Conservation (phyloP, 2,888 invertebrate genomes). For the Rhaphigaster nebulosa region DNA sequence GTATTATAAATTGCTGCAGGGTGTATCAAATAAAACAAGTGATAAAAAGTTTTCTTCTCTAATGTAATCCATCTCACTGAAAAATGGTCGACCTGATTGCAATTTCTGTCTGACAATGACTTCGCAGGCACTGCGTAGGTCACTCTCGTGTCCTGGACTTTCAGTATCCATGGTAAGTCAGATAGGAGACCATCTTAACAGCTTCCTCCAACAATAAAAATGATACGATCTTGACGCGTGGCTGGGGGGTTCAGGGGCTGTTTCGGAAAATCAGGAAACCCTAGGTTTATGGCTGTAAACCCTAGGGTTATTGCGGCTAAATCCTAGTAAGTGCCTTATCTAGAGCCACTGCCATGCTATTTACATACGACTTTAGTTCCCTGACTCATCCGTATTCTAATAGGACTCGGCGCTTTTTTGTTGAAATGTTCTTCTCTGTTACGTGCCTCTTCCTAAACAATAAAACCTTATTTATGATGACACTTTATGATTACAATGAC, state of each 20-base stretch:
- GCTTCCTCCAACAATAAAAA: background rate
- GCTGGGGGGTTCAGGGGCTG: background rate
- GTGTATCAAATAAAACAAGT: too few relatives aligned
- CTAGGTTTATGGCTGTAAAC: conserved; percentile 28
- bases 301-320: conserved; percentile 29
- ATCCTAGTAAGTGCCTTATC: conserved; percentile 39
- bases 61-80: too few relatives aligned
- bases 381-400: background rate
- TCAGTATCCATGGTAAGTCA: background rate
- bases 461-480: background rate
- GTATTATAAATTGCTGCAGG: too few relatives aligned
- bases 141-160: background rate
- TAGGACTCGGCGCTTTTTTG: background rate
- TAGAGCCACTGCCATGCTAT: conserved; percentile 19
- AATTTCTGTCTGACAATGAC: background rate
- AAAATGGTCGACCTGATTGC: background rate
- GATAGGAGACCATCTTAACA: background rate
- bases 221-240: conserved; percentile 19
- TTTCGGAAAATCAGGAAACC: conserved; percentile 48
- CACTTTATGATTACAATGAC: too few relatives aligned
- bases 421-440: background rate
- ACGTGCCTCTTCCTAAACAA: background rate
- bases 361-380: background rate
- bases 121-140: background rate
- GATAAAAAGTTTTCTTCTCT: too few relatives aligned